These are phyloP conservation scores for Heliconius melpomene DNA, from an alignment of 1,140 invertebrate species.

Conservation along the genomic window DNA sequence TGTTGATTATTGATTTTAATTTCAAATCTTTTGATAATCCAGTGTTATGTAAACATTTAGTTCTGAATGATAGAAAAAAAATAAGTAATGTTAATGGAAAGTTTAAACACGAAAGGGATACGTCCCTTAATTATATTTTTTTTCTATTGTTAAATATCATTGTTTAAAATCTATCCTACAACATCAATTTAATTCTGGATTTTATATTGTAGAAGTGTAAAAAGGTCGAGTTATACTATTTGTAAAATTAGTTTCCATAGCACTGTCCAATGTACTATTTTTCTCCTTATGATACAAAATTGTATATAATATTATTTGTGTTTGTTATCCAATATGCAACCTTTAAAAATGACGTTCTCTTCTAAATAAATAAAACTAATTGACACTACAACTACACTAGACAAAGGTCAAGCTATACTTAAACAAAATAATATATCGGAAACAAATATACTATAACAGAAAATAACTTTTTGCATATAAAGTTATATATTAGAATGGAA, in stretches of 20 bases:
- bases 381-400: not conserved
- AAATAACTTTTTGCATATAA: too few relatives aligned
- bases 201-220: too few relatives aligned
- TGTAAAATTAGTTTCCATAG: not conserved
- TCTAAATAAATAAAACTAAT: not conserved
- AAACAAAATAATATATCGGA: not conserved
- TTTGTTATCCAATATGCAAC: not conserved
- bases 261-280: not conserved
- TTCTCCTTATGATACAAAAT: not conserved
- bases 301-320: constrained; percentile 1
- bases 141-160: too few relatives aligned
- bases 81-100: too few relatives aligned
- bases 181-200: too few relatives aligned
- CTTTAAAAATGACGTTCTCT: not conserved
- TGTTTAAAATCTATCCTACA: too few relatives aligned
- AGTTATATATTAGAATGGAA: too few relatives aligned
- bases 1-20: not conserved
- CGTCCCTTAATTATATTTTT: too few relatives aligned
- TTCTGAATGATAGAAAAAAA: too few relatives aligned
- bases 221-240: too few relatives aligned
- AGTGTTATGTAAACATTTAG: not conserved
- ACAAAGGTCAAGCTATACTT: not conserved
- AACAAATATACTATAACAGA: not conserved
- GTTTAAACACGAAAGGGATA: too few relatives aligned
- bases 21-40: not conserved